phyloP scores from a whole-genome alignment of 2,888 invertebrate species.

The Leptinotarsa tumamoca region DNA sequence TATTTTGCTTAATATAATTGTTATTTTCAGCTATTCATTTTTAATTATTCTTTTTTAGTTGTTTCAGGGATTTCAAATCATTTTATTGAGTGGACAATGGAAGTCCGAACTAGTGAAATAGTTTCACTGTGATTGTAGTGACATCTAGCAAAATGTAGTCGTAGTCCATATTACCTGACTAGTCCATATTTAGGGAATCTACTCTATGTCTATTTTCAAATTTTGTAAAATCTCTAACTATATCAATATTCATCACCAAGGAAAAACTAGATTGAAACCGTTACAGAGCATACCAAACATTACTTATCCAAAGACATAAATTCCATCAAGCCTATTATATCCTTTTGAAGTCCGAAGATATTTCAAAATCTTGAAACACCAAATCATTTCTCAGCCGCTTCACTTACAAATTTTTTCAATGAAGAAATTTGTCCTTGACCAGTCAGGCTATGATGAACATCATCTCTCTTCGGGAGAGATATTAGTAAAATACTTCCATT shows the following conservation, averaged over 20 bases:
- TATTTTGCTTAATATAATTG: too few relatives aligned
- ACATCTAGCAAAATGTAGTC: background rate
- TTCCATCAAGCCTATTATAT: too few relatives aligned
- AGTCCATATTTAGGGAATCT: background rate
- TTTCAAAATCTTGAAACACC: background rate
- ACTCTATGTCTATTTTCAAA: background rate
- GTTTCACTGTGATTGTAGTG: background rate
- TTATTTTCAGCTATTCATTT: too few relatives aligned
- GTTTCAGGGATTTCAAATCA: too few relatives aligned
- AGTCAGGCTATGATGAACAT: slow-evolving; percentile 11
- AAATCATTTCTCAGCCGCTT: background rate
- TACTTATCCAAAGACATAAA: too few relatives aligned
- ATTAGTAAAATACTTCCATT: slow-evolving; percentile 11
- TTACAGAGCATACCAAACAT: too few relatives aligned
- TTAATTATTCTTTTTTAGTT: too few relatives aligned
- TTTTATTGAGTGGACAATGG: too few relatives aligned
- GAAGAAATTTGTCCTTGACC: background rate
- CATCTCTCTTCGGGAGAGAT: background rate
- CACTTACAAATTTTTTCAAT: background rate
- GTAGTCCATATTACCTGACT: background rate
- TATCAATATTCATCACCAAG: too few relatives aligned
- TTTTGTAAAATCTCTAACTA: too few relatives aligned
- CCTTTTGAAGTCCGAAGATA: background rate
- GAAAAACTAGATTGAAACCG: too few relatives aligned
- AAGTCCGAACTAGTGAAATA: background rate